Evolutionary conservation across 2,888 invertebrate genomes (phyloP).

Genomic region (Caenorhabditis uteleia): DNA sequence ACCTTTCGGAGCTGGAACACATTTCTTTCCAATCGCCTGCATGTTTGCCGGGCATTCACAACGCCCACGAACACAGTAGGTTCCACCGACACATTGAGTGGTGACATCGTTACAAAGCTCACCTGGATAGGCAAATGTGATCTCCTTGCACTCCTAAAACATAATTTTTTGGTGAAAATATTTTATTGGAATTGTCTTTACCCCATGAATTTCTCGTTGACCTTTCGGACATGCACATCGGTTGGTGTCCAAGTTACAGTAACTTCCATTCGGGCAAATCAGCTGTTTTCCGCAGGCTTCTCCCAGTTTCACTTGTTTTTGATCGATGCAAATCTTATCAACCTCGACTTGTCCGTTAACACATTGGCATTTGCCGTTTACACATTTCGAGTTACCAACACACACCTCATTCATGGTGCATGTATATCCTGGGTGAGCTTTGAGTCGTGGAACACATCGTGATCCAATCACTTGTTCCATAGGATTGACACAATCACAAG

Average conservation of each 20-base stretch:
- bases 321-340: slow-evolving; percentile 50
- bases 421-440: slow-evolving; percentile 64
- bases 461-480: slow-evolving; percentile 54
- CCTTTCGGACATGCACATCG: slow-evolving; percentile 51
- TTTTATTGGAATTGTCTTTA: slow-evolving; percentile 2
- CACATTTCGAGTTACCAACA: slow-evolving; percentile 52
- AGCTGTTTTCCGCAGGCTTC: slow-evolving; percentile 59
- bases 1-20: too few species aligned
- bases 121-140: slow-evolving; percentile 39
- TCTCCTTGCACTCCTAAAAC: slow-evolving; percentile 21
- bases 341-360: slow-evolving; percentile 44
- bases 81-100: slow-evolving; percentile 44
- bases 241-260: slow-evolving; percentile 48
- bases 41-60: slow-evolving; percentile 48
- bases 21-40: slow-evolving; percentile 42
- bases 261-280: slow-evolving; percentile 57
- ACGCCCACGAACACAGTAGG: slow-evolving; percentile 45
- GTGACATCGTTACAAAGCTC: slow-evolving; percentile 37
- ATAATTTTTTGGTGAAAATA: not conserved
- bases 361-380: slow-evolving; percentile 53
- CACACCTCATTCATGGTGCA: slow-evolving; percentile 59
- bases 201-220: slow-evolving; percentile 34
- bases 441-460: slow-evolving; percentile 54
- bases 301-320: slow-evolving; percentile 37
- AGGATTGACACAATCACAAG: slow-evolving; percentile 55